Conservation (phyloP, 2,797 vertebrate species). For the Macroramphosus scolopax region DNA sequence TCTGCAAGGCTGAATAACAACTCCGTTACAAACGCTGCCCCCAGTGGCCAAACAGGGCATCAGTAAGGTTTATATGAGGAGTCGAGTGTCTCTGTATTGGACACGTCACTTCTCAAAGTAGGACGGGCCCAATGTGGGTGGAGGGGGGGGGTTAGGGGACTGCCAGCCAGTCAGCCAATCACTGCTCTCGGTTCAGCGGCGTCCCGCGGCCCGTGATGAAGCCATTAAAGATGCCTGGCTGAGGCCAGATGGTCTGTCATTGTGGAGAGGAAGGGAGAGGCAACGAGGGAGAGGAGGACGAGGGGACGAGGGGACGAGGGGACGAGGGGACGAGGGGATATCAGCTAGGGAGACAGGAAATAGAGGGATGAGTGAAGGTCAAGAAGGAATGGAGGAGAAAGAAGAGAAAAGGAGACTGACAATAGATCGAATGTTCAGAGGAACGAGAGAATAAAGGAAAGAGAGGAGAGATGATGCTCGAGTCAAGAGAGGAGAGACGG, state of each 20-base stretch:
- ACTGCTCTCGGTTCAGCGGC: conserved; percentile 45
- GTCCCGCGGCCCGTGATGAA: conserved; percentile 64
- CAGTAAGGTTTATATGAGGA: no score
- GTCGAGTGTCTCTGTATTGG: conserved; percentile 1
- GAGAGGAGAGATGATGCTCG: background rate
- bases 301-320: no score
- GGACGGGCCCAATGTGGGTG: no score
- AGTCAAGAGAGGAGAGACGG: background rate
- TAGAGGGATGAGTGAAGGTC: background rate
- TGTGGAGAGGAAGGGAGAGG: conserved; percentile 8
- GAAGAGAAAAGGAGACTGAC: background rate
- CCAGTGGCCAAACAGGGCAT: no score
- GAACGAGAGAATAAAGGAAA: no score
- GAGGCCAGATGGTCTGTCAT: conserved; percentile 75
- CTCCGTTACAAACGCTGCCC: no score
- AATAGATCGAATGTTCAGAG: no score
- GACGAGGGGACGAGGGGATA: background rate
- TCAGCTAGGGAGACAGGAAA: background rate
- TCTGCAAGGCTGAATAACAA: no score
- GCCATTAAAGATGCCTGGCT: conserved; percentile 76
- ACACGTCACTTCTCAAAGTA: conserved; percentile 1
- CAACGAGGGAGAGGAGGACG: no score
- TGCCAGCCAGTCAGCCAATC: conserved; percentile 46
- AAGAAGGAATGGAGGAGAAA: background rate
- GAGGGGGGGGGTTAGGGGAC: conserved; percentile 25